These are phyloP conservation scores for Capitella teleta DNA, from an alignment of 1,140 invertebrate genomes.

Conservation along the genomic window DNA sequence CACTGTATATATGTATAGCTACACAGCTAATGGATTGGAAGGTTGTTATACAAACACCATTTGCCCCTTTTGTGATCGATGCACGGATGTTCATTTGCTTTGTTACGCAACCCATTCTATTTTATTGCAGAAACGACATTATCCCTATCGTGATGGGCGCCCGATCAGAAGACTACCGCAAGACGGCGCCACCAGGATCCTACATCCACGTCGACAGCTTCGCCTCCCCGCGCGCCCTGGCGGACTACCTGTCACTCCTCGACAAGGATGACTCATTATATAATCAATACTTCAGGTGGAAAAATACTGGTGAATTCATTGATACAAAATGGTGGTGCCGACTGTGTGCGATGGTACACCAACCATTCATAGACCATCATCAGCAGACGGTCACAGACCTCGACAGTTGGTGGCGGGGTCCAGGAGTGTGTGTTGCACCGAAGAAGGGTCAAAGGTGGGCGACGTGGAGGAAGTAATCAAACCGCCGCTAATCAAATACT, in stretches of 20 bases:
- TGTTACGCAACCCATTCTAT: neutral
- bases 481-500: no score
- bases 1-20: no score
- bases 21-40: no score
- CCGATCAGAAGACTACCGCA: conserved; percentile 33
- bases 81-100: no score
- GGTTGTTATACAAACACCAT: no score
- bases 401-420: neutral
- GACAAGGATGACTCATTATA: conserved; percentile 36
- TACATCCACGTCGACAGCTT: conserved; percentile 91
- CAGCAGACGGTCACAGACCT: neutral
- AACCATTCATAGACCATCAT: neutral
- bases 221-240: conserved; percentile 68
- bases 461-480: conserved; percentile 4
- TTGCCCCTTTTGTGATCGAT: no score
- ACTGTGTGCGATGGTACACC: conserved; percentile 56
- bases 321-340: conserved; percentile 75
- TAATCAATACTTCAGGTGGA: conserved; percentile 42
- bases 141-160: conserved; percentile 44
- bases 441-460: neutral
- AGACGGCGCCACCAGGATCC: conserved; percentile 51
- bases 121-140: conserved; percentile 17
- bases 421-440: neutral
- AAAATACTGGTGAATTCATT: conserved; percentile 28
- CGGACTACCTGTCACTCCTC: conserved; percentile 62